A percentile compares a stretch with the other conserved stretches of the same genome.
Conservation (phyloP, 2,797 vertebrate species). For the Malurus splendens region DNA sequence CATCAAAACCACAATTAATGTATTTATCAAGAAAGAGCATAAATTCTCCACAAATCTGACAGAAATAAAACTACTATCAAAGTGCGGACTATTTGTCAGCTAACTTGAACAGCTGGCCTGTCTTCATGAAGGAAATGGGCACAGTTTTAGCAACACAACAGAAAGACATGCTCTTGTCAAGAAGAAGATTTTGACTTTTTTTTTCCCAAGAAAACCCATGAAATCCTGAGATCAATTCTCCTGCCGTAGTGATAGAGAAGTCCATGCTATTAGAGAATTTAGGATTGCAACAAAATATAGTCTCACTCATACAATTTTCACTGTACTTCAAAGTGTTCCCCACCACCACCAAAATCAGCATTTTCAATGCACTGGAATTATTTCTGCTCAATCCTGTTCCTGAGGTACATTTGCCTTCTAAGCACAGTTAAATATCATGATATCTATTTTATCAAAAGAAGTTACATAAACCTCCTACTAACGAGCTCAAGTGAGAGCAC, state of each 20-base stretch:
- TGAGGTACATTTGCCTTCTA: neutral
- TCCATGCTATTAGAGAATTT: neutral
- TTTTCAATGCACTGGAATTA: neutral
- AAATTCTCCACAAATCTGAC: neutral
- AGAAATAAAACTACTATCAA: neutral
- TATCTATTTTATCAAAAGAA: slow-evolving; percentile 7
- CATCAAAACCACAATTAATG: neutral
- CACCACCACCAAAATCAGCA: neutral
- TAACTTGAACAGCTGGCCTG: neutral
- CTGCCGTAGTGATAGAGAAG: neutral
- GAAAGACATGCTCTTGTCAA: accelerated
- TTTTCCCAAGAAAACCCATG: neutral
- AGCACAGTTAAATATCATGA: neutral
- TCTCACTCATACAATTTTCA: neutral
- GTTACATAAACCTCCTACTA: slow-evolving; percentile 38
- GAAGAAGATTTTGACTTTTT: neutral
- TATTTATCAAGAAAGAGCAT: neutral
- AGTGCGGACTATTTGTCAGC: neutral
- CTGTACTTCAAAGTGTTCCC: neutral
- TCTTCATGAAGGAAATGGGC: neutral
- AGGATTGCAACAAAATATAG: neutral
- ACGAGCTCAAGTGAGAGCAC: neutral
- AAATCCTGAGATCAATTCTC: neutral
- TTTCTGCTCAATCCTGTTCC: neutral
- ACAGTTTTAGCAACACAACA: neutral